Evolutionary conservation across 2,888 invertebrate species (phyloP).

Genomic region (Brassicogethes aeneus): DNA sequence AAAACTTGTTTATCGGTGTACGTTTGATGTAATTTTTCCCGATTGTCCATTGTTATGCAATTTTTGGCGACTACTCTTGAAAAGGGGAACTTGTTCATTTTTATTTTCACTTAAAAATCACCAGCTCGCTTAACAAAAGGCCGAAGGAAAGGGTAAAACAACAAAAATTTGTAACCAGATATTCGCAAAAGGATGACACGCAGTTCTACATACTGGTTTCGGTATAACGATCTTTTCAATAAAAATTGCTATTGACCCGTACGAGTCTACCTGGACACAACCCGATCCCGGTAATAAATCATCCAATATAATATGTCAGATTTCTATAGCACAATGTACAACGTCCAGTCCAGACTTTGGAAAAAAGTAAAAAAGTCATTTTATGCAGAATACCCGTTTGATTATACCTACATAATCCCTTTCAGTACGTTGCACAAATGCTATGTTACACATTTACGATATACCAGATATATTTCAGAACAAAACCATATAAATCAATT

Average conservation of each 20-base stretch:
- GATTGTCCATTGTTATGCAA: conserved; percentile 20
- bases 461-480: too few species aligned
- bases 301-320: background rate
- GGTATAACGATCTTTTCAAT: background rate
- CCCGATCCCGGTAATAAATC: background rate
- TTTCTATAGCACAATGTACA: too few species aligned
- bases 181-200: background rate
- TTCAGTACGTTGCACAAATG: too few species aligned
- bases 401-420: too few species aligned
- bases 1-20: conserved; percentile 25
- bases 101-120: conserved; percentile 7
- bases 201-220: background rate
- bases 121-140: conserved; percentile 3
- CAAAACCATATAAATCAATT: too few species aligned
- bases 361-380: too few species aligned
- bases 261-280: background rate
- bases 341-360: too few species aligned
- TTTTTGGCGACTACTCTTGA: conserved; percentile 20
- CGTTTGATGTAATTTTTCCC: conserved; percentile 27
- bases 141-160: background rate
- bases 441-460: too few species aligned
- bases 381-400: too few species aligned
- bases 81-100: conserved; percentile 7
- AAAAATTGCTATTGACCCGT: background rate
- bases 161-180: background rate